Evolutionary conservation across 1,140 invertebrate genomes (phyloP).

Genomic region (Nymphalis io): DNA sequence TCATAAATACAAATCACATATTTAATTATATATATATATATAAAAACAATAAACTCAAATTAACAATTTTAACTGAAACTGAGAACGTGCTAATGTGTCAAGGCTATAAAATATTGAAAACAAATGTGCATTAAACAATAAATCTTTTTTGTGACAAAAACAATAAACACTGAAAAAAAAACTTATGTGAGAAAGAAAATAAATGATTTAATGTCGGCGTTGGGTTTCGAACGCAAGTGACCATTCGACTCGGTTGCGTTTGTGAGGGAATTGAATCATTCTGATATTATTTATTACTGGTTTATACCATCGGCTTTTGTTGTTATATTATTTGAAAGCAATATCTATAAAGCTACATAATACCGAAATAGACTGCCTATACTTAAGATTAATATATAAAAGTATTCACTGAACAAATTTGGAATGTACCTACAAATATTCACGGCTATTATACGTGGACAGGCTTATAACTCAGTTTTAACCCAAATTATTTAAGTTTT

Average conservation of each 20-base stretch:
- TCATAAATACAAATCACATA: neutral
- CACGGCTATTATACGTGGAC: no score
- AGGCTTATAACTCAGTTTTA: no score
- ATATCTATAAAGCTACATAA: no score
- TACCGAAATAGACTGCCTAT: no score
- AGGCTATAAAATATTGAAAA: constrained; percentile 29
- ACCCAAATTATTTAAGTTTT: neutral
- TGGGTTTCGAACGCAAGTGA: constrained; percentile 25
- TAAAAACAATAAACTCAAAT: neutral
- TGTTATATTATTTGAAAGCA: neutral
- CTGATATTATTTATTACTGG: constrained; percentile 10
- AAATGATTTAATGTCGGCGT: constrained; percentile 28
- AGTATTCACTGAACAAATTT: neutral
- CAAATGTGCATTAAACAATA: constrained; percentile 37
- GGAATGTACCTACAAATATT: no score
- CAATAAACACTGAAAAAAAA: constrained; percentile 35
- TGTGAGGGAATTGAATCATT: constrained; percentile 25
- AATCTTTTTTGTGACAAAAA: constrained; percentile 36
- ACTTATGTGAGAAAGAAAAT: constrained; percentile 24
- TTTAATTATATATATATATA: neutral
- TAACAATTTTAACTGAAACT: constrained; percentile 5
- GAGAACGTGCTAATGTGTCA: constrained; percentile 39
- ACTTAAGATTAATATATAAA: no score
- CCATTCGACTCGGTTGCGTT: constrained; percentile 27
- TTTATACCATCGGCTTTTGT: neutral